Conservation (phyloP, 2,797 vertebrate species). For the Borostomias antarcticus region DNA sequence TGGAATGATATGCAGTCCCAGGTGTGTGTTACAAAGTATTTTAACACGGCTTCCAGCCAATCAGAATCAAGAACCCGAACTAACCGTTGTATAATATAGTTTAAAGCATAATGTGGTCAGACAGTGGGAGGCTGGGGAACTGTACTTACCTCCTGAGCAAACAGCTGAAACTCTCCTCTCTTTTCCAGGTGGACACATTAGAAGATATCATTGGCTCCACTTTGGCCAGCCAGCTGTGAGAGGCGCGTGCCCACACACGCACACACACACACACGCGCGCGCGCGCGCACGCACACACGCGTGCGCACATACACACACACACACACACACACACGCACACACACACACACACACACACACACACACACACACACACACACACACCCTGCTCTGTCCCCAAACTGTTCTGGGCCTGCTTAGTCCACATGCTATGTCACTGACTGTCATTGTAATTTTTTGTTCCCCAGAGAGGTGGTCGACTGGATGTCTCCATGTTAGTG, state of each 20-base stretch:
- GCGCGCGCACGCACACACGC: conserved; percentile 6
- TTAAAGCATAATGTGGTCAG: conserved; percentile 47
- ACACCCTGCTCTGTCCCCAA: not conserved
- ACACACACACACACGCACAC: not conserved
- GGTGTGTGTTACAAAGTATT: too few species aligned
- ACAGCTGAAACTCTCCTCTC: conserved; percentile 29
- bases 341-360: conserved; percentile 4
- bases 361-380: too few species aligned
- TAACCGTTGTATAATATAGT: conserved; percentile 52
- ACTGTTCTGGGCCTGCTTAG: conserved; percentile 10
- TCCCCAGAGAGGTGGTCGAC: conserved; percentile 53
- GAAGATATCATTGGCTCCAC: conserved; percentile 51
- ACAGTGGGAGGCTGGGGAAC: conserved; percentile 23
- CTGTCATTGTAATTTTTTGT: conserved; percentile 34
- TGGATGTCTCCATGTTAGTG: conserved; percentile 65
- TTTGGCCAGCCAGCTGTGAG: conserved; percentile 57
- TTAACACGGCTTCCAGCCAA: too few species aligned
- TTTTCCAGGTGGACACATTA: conserved; percentile 51
- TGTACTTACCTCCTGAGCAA: conserved; percentile 6
- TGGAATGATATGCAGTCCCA: too few species aligned
- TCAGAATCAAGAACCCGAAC: too few species aligned
- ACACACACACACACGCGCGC: conserved; percentile 8
- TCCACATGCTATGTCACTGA: conserved; percentile 40
- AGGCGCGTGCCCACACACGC: conserved; percentile 1
- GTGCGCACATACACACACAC: conserved; percentile 9